Conservation (phyloP, 2,797 vertebrate genomes). For the Helarctos malayanus region DNA sequence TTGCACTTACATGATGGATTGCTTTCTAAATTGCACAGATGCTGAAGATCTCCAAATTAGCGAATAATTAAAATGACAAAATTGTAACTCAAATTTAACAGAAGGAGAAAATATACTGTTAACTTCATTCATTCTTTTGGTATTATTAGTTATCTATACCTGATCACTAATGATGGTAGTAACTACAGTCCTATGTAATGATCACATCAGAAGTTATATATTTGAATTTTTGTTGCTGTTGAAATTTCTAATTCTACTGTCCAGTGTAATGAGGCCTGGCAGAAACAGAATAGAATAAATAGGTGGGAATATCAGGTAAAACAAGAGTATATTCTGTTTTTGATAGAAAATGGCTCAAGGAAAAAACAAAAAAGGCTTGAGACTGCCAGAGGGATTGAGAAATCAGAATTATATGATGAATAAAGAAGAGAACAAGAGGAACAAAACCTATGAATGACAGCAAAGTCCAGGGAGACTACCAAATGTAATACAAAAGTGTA, state of each 20-base stretch:
- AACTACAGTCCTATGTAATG: not conserved
- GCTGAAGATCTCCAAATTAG: not conserved
- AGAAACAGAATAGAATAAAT: not conserved
- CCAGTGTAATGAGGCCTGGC: not conserved
- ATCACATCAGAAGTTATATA: not conserved
- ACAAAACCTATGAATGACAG: not conserved
- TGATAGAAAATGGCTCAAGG: not conserved
- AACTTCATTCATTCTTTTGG: not conserved
- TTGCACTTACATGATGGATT: not conserved
- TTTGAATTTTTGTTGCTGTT: not conserved
- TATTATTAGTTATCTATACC: not conserved
- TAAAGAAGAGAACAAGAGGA: not conserved
- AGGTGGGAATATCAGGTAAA: not conserved
- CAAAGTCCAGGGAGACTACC: not conserved
- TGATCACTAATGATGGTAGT: not conserved
- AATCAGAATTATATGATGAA: not conserved
- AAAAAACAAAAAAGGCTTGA: not conserved
- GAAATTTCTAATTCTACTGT: not conserved
- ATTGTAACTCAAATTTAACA: not conserved
- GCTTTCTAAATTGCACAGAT: not conserved
- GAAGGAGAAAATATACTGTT: not conserved
- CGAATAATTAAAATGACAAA: not conserved
- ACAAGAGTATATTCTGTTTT: not conserved
- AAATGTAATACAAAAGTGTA: not conserved
- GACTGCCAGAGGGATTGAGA: not conserved